Conservation (phyloP, 2,888 invertebrate species). For the Sipha maydis region DNA sequence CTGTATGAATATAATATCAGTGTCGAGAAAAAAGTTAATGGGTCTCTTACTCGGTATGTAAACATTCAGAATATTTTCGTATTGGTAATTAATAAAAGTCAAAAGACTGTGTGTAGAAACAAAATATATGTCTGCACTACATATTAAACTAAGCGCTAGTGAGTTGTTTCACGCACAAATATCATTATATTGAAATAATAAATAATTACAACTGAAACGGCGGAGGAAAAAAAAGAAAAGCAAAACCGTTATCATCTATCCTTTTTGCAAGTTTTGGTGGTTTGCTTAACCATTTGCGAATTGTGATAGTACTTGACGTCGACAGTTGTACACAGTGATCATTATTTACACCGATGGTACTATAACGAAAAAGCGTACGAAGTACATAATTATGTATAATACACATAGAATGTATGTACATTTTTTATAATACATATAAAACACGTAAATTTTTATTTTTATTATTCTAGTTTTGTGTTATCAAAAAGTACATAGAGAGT, state of each 20-base stretch:
- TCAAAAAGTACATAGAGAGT: too few relatives aligned
- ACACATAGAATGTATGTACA: too few relatives aligned
- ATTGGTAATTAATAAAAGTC: not conserved
- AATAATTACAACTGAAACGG: not conserved
- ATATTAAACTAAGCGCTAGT: not conserved
- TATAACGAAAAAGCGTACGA: too few relatives aligned
- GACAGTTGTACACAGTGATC: too few relatives aligned
- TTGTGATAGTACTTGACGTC: too few relatives aligned
- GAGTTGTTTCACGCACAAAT: not conserved
- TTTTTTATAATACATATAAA: too few relatives aligned
- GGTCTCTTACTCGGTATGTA: not conserved
- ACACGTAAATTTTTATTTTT: too few relatives aligned
- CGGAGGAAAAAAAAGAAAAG: not conserved
- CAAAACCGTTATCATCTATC: not conserved
- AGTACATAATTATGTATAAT: too few relatives aligned
- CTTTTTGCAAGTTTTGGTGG: not conserved
- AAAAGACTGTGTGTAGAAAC: not conserved
- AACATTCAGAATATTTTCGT: not conserved
- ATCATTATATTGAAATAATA: not conserved
- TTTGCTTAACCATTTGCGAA: not conserved
- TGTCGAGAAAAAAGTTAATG: not conserved
- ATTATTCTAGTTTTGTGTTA: too few relatives aligned
- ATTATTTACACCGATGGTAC: too few relatives aligned
- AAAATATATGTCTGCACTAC: not conserved
- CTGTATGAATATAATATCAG: not conserved